These are phyloP conservation scores for Varanus komodoensis DNA, from an alignment of 2,113 vertebrate genomes.

Conservation along the genomic window DNA sequence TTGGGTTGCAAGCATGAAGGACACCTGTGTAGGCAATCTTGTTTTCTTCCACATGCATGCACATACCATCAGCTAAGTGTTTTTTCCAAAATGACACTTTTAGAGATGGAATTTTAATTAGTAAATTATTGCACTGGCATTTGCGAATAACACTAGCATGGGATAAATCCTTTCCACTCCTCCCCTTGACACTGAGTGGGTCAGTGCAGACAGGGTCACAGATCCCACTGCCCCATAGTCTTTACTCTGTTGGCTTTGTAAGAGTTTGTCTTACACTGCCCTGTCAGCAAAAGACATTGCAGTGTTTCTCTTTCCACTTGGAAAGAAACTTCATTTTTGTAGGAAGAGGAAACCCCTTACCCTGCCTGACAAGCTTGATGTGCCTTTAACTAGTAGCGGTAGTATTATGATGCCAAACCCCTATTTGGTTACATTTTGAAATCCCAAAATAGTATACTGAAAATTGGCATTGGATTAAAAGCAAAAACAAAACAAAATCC, in stretches of 20 bases:
- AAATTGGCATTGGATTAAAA: background rate
- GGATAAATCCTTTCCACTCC: too few relatives aligned
- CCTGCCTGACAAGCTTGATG: background rate
- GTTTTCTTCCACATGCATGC: too few relatives aligned
- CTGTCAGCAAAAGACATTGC: too few relatives aligned
- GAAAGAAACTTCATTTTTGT: background rate
- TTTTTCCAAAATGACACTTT: too few relatives aligned
- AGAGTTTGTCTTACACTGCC: too few relatives aligned
- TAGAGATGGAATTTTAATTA: too few relatives aligned
- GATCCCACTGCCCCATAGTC: too few relatives aligned
- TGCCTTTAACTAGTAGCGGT: background rate
- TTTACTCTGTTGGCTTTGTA: too few relatives aligned
- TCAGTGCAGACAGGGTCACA: background rate
- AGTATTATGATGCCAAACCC: background rate
- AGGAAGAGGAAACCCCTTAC: background rate
- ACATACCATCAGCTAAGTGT: too few relatives aligned
- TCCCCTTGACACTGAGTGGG: background rate
- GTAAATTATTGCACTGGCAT: background rate
- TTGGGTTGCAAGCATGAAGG: too few relatives aligned
- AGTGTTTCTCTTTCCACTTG: background rate
- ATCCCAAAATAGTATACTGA: background rate
- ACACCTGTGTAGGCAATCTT: too few relatives aligned
- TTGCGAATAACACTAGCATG: background rate
- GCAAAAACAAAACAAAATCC: too few relatives aligned
- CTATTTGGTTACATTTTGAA: background rate